Base-by-base conservation (phyloP, 2,113 vertebrate genomes). In the Nothobranchius furzeri region DNA sequence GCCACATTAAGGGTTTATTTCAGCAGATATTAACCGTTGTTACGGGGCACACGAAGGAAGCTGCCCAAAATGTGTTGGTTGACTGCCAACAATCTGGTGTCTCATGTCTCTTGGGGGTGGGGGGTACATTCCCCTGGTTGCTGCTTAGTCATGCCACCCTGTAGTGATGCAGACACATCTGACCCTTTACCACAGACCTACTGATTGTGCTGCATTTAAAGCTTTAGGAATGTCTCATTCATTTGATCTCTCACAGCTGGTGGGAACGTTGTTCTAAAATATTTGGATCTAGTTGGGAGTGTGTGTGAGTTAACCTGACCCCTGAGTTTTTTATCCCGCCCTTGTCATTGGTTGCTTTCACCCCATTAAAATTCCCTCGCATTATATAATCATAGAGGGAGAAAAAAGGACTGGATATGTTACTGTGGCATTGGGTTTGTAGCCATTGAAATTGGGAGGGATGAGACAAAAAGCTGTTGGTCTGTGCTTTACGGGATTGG, bases 1-100 rank as follows among this genome's bases (percentile, higher is more conserved):
- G 76, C 76, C 85, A 78, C 76, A 85, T 85, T 89, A 85, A 79
- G 80, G 79, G 87, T 80, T 83, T 72, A 84, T 86, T 85, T 84
- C 73, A 85, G 76, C 53, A 71, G 71, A 87, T 82, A 91, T 91
- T 87, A 89, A 64, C 63, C 66, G 60, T 62, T 6, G 50, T 45
- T 68, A 47, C 59, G 61, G 68, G 60, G 68, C 73, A 79, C 50
- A 55, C 68, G 68, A 56, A 36, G 48, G 46, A 13, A 35, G 69
- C 52, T 8, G 70, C 48, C 48, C 17, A 76, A 75, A 87, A 88
- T 82, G 82, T 51, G 78, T 84, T 81, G 84, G 78, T 84, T 49
- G 42, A 59, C 59, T 73, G 84, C 78, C 87, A 87, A 76, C 60
- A 81, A 49, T 59, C 72, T 58, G 63, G 54, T 48, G 65, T 89